These are phyloP conservation scores for Xiphydria camelus DNA, from an alignment of 2,888 invertebrate species.

Conservation along the genomic window DNA sequence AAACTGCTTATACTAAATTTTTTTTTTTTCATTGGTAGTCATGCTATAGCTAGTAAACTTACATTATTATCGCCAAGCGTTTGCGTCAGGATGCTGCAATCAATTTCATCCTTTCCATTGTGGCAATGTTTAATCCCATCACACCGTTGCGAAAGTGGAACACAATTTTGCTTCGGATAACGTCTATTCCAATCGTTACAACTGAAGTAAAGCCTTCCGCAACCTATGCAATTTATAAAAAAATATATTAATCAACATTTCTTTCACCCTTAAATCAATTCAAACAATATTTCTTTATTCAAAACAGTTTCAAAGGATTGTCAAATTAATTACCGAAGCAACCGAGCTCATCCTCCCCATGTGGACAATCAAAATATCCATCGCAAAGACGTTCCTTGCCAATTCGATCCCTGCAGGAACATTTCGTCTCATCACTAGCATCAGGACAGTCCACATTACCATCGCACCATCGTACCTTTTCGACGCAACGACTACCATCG, in stretches of 20 bases:
- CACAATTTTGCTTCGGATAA: constrained; percentile 67
- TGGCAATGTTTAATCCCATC: constrained; percentile 71
- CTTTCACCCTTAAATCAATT: too few species aligned
- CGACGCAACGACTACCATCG: constrained; percentile 60
- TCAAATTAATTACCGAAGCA: constrained; percentile 76
- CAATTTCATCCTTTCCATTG: constrained; percentile 76
- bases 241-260: too few species aligned
- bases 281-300: too few species aligned
- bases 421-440: constrained; percentile 76
- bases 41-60: too few species aligned
- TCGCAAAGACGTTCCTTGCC: constrained; percentile 72
- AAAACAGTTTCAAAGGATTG: too few species aligned
- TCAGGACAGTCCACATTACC: constrained; percentile 74
- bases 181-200: constrained; percentile 66
- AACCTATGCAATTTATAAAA: too few species aligned
- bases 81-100: constrained; percentile 72
- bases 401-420: constrained; percentile 74
- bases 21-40: too few species aligned
- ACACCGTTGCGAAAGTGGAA: constrained; percentile 71
- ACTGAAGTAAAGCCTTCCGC: constrained; percentile 67
- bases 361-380: constrained; percentile 80
- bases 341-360: constrained; percentile 78
- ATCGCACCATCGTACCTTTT: constrained; percentile 69
- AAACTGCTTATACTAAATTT: too few species aligned
- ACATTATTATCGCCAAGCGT: constrained; percentile 28